Evolutionary conservation across 2,888 invertebrate species (phyloP), one percentile per base, ranked within the genome.

Genomic region (Agapostemon virescens): DNA sequence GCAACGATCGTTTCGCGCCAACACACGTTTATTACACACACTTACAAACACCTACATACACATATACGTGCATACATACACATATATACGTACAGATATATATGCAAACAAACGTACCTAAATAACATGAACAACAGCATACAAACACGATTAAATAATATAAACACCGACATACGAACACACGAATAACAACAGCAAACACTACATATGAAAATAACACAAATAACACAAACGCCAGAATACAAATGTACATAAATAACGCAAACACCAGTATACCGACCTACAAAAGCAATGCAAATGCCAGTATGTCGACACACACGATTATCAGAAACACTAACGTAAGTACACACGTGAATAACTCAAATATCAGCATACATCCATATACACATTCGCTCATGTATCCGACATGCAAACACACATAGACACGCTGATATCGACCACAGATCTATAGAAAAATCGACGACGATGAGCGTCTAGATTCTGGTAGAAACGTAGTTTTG

Each of bases 381-480:
- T 23, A 30, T 15, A 45, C 17, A 23, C 33, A 64, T 23, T 40
- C 9, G 30, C 20, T 45, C 45, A 9, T 20, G 11, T 49, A 49
- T n/a, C 11, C 49, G 6, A 66, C 17, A 33, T n/a, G 45, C 40
- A 52, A 7, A 23, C 33, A 33, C 42, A 42, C 42, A 61, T 40
- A 55, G n/a, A 63, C 40, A 52, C 58, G 40, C 17, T 17, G 1
- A 66, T 38, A 9, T 36, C n/a, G 36, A 58, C 38, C 4, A 23
- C 55, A 26, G 38, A 67, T 20, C 26, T 49, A 68, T 15, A n/a
- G 13, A 40, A 49, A 52, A 36, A 78, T 66, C 58, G 55, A 70
- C 78, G 69, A 40, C 33, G 45, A 52, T n/a, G 75, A 64, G 63
- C 55, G 40, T 17, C 30, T 69, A 61, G 58, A 40, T 64, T 69